Evolutionary conservation across 2,113 vertebrate genomes (phyloP).

Genomic region (Copsychus sechellarum): DNA sequence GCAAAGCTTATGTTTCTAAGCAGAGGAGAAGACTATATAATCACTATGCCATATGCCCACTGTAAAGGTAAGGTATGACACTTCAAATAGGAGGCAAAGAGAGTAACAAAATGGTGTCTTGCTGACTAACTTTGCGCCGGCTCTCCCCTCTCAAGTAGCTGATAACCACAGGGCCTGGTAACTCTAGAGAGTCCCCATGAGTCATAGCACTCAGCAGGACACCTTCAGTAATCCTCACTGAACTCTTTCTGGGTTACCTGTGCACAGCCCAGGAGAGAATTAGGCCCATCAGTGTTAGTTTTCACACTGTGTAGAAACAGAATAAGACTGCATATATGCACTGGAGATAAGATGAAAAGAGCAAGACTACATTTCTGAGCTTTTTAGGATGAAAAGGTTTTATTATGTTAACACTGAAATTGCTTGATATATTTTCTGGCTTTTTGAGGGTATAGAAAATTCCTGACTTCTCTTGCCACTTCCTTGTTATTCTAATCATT

Average conservation of each 20-base stretch:
- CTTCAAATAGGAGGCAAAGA: not conserved
- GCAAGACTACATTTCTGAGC: not conserved
- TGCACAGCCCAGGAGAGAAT: not conserved
- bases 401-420: not conserved
- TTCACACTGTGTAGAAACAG: not conserved
- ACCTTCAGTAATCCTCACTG: not conserved
- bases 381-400: not conserved
- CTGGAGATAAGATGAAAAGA: not conserved
- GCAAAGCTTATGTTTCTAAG: constrained; percentile 86
- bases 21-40: constrained; percentile 88
- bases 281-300: not conserved
- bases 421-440: not conserved
- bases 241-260: not conserved
- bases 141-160: not conserved
- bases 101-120: not conserved
- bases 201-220: not conserved
- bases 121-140: not conserved
- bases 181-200: not conserved
- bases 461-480: not conserved
- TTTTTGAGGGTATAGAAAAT: not conserved
- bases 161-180: not conserved
- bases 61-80: constrained; percentile 84
- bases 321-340: not conserved
- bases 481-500: not conserved
- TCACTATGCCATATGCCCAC: constrained; percentile 97